Evolutionary conservation across 2,888 invertebrate genomes (phyloP).

Genomic region (Macrophya annulata): DNA sequence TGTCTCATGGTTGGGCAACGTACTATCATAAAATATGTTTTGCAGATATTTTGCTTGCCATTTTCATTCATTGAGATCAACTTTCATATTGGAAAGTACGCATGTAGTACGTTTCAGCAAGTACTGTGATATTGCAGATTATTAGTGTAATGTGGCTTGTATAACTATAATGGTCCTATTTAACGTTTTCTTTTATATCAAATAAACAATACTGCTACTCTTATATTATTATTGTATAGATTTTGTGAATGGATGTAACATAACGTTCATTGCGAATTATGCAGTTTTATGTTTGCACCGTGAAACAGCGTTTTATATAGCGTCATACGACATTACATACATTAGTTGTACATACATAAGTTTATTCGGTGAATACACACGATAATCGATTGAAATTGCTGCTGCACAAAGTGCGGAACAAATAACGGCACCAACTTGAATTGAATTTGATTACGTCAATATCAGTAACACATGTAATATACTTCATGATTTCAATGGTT

Average conservation of each 20-base stretch:
- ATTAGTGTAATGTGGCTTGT: constrained; percentile 77
- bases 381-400: background rate
- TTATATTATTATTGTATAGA: constrained; percentile 65
- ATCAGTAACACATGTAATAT: background rate
- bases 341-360: background rate
- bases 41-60: constrained; percentile 73
- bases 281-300: constrained; percentile 42
- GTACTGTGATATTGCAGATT: constrained; percentile 79
- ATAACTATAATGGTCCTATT: constrained; percentile 69
- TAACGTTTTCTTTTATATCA: constrained; percentile 72
- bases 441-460: constrained; percentile 13
- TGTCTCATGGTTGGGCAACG: constrained; percentile 63
- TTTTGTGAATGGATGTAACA: constrained; percentile 73
- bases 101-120: constrained; percentile 77
- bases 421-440: background rate
- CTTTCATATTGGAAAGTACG: constrained; percentile 71
- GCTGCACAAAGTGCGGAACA: constrained; percentile 7
- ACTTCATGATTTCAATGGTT: constrained; percentile 22
- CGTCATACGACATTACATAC: constrained; percentile 7
- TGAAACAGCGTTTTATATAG: background rate
- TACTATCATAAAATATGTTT: constrained; percentile 61
- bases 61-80: constrained; percentile 72
- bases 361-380: constrained; percentile 6
- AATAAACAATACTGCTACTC: constrained; percentile 65
- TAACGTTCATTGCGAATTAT: constrained; percentile 72